Evolutionary conservation across 2,113 vertebrate genomes (phyloP), one percentile per base, ranked within the genome.

Genomic region (Sialia sialis): DNA sequence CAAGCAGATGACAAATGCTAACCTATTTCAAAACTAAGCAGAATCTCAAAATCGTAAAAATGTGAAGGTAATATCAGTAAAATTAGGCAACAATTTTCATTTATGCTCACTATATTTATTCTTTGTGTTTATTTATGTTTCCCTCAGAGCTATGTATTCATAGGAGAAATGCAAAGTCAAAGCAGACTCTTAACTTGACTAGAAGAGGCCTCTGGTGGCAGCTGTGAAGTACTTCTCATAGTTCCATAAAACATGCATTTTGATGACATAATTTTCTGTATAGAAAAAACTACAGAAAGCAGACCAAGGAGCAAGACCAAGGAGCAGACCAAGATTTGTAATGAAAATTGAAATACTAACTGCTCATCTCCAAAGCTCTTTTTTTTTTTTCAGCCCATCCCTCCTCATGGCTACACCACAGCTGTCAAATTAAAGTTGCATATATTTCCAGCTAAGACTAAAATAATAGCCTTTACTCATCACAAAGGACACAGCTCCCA

Each of bases 201-300:
- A 93, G 85, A 93, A 96, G 97, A 96, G 97, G 97, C 97, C 97
- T 97, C 97, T 97, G 97, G 95, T 96, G 97, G 97, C 38, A 82
- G 68, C 0, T 54, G 20, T 30, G 30, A 66, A 77, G 69, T 21
- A 92, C 87, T 75, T 87, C 55, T 52, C 38, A 39, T 0, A 72
- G 22, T 23, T 79, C 48, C 56, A 72, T 8, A 9, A 55, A 82
- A 78, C 30, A 58, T 0, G 8, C 14, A 60, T 84, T 90, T 73
- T 62, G 27, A 74, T 63, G 13, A 86, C 12, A n/a, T 56, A 51
- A 75, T 46, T 73, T 54, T 68, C 64, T 59, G 30, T 29, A 43
- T 2, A 75, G n/a, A 52, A 90, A 67, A 52, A 55, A 46, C 30
- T 64, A 74, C 25, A 73, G 25, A 80, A 70, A 68, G 18, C 12